Evolutionary conservation across 2,888 invertebrate species (phyloP), one percentile per base, ranked within the genome.

Genomic region (Tanytarsus gracilentus): DNA sequence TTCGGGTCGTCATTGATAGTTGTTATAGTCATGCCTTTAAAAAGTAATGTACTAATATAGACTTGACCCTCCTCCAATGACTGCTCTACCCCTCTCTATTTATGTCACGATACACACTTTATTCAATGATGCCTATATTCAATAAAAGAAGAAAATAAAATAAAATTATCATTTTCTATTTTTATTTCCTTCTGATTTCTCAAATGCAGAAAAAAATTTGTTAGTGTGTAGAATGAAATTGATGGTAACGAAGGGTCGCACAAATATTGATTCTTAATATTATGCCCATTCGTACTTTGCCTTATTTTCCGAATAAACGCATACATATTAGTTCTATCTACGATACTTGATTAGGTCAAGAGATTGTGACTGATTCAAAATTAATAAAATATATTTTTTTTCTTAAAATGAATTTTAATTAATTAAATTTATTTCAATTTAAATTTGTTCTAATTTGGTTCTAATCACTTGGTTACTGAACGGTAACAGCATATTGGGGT

Each of bases 181-280:
- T 23, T 33, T 53, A 14, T 53, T 23, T 53, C 23, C 36, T 53
- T 33, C 11, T 21, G 23, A 27, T 33, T 23, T 18, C 14, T 36
- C 11, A 50, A 48, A 23, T 18, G 48, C 21, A 23, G 23, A 9
- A 2, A 9, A 33, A 33, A 33, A 9, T 14, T 36, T 16, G 16
- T 23, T 44, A 18, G 44, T 21, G 23, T 44, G 44, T 11, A 14
- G 36, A 36, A 36, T n/a, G 36, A 36, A n/a, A n/a, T n/a, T n/a
- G n/a, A 36, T 14, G 6, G 36, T 14, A 36, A 36, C 18, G 44
- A 44, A 44, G 44, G 44, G 51, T 51, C 51, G 23, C 30, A 18
- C 30, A 27, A 51, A 51, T 51, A 51, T 51, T 51, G 51, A 51
- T 51, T 51, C 51, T 51, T 51, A 51, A 51, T 51, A 30, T 51